Base-by-base conservation (phyloP, 1,140 invertebrate species). In the Lepidurus apus region DNA sequence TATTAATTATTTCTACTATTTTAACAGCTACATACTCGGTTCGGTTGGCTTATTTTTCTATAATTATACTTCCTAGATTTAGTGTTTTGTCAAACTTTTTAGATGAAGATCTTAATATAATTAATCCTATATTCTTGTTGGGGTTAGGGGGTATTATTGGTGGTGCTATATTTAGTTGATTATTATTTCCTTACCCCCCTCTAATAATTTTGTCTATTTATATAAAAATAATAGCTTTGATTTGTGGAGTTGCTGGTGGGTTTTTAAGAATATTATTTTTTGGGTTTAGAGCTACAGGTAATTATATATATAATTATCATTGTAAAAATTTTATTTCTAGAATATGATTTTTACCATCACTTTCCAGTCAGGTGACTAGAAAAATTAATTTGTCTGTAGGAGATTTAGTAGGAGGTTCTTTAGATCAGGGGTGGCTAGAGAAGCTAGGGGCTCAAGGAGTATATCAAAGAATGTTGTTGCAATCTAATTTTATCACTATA, bases 1-100 rank as follows among this genome's bases (percentile, higher is more conserved):
- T 88, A 79, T 85, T 86, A 85, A 86, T 87, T 86, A 78, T 89
- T 82, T 86, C 86, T 42, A 87, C 85, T 8, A 85, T 86, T n/a
- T 86, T 89, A 82, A 89, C 87, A 7, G 84, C 87, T 75, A 84
- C 81, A 82, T 89, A 88, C 85, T 86, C 84, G 74, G 83, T 88
- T 84, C 88, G 88, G 7, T 86, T 89, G 84, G 79, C 86, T 82
- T 87, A 85, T 86, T 88, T 87, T 86, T 83, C 83, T 80, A 85
- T 87, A 83, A 81, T 84, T 47, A 84, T 84, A 13, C 82, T 83
- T 79, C 86, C 84, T 84, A 87, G 86, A 86, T 85, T 85, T 85
- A 80, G 84, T 74, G 80, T 75, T 78, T 81, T 86, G 81, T 84
- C 84, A 85, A 83, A 82, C 80, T 81, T 87, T 83, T 85, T 82